Percentiles rank a stretch among this genome's conserved stretches.
Evolutionary conservation across 2,888 invertebrate genomes (phyloP).

Genomic region (Mesorhabditis sp.): DNA sequence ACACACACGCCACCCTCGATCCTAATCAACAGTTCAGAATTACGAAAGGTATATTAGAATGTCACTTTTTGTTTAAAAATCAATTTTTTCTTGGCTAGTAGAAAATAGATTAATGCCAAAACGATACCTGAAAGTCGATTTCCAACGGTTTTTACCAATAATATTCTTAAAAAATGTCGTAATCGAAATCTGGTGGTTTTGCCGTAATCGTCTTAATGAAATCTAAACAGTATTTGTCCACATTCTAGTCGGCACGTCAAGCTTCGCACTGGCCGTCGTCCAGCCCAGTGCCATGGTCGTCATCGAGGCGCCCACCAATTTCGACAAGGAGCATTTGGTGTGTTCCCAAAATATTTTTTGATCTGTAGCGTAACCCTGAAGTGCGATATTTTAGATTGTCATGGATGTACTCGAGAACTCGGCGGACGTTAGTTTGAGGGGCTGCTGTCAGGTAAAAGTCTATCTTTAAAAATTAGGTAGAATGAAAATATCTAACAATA

Average conservation of each 20-base stretch:
- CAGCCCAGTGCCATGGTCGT: background rate
- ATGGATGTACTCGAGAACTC: background rate
- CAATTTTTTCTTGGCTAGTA: background rate
- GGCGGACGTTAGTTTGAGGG: background rate
- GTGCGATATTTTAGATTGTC: background rate
- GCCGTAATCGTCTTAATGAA: no score
- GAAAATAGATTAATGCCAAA: background rate
- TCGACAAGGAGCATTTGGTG: background rate
- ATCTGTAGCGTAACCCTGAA: background rate
- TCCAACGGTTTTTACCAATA: no score
- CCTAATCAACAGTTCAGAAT: background rate
- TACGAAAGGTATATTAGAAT: background rate
- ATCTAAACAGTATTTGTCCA: no score
- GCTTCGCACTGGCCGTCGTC: background rate
- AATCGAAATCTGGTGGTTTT: no score
- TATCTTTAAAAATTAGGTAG: background rate
- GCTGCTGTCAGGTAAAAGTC: background rate
- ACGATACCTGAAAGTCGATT: background rate
- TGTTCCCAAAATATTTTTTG: background rate
- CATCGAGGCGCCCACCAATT: background rate
- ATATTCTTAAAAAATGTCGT: no score
- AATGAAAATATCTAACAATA: background rate
- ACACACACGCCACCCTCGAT: background rate
- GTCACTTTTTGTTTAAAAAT: no score
- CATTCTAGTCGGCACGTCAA: conserved; percentile 1